Evolutionary conservation across 2,113 vertebrate genomes (phyloP).

Genomic region (Anolis sagrei): DNA sequence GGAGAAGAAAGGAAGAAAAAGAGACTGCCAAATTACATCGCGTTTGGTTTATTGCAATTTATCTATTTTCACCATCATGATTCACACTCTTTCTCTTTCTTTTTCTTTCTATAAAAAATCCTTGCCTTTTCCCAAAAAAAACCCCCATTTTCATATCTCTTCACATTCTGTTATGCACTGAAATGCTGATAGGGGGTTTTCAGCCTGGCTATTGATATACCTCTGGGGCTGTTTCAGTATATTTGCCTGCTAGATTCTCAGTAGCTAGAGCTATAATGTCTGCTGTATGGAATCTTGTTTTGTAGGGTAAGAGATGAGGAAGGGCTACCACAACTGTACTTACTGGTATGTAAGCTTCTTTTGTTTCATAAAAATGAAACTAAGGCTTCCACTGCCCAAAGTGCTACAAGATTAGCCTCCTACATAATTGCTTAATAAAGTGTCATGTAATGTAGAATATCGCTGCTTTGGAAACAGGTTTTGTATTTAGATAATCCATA

Average conservation of each 20-base stretch:
- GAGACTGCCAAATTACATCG: constrained; percentile 66
- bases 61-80: constrained; percentile 72
- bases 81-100: constrained; percentile 61
- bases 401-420: constrained; percentile 25
- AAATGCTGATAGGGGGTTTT: constrained; percentile 20
- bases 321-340: constrained; percentile 72
- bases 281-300: constrained; percentile 78
- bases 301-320: constrained; percentile 75
- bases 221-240: constrained; percentile 70
- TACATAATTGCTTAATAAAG: constrained; percentile 13
- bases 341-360: constrained; percentile 78
- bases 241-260: constrained; percentile 72
- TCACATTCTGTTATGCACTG: constrained; percentile 62
- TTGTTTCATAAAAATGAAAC: constrained; percentile 63
- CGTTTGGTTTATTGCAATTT: constrained; percentile 68
- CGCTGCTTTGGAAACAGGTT: constrained; percentile 9
- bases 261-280: constrained; percentile 73
- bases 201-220: constrained; percentile 65
- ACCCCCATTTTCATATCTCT: constrained; percentile 59
- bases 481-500: neutral
- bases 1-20: constrained; percentile 66
- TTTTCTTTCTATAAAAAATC: constrained; percentile 64
- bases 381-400: constrained; percentile 9
- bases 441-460: neutral
- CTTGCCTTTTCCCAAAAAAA: constrained; percentile 65